These are phyloP conservation scores for Sinocyclocheilus anshuiensis DNA, from an alignment of 2,113 vertebrate species.

Conservation along the genomic window DNA sequence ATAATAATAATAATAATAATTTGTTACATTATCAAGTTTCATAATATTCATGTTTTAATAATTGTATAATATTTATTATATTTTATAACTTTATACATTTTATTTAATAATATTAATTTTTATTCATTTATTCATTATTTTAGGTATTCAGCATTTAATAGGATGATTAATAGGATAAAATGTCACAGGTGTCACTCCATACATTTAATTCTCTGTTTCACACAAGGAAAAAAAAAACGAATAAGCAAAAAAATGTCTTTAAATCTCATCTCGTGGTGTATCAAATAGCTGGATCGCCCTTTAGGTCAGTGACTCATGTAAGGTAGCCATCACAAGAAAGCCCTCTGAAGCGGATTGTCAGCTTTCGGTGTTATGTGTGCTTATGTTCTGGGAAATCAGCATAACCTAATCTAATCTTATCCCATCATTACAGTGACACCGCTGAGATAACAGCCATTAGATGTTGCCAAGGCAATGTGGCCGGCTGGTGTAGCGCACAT, in stretches of 20 bases:
- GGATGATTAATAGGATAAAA: too few species aligned
- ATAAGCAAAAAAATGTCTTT: not conserved
- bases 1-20: too few species aligned
- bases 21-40: too few species aligned
- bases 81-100: too few species aligned
- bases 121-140: not conserved
- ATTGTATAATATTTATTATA: too few species aligned
- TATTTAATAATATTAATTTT: too few species aligned
- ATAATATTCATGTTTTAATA: too few species aligned
- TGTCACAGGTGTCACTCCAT: not conserved
- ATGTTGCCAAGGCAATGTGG: slow-evolving; percentile 52
- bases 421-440: slow-evolving; percentile 44
- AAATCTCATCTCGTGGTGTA: not conserved
- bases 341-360: not conserved
- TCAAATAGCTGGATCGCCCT: not conserved
- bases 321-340: not conserved
- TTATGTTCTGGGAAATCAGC: slow-evolving; percentile 37
- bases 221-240: not conserved
- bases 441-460: slow-evolving; percentile 41
- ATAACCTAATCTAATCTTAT: slow-evolving; percentile 58
- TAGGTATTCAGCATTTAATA: not conserved
- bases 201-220: not conserved
- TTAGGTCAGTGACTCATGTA: slow-evolving; percentile 18
- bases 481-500: slow-evolving; percentile 17
- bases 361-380: not conserved